Conservation (phyloP, 1,140 invertebrate species). For the Sinonovacula constricta region DNA sequence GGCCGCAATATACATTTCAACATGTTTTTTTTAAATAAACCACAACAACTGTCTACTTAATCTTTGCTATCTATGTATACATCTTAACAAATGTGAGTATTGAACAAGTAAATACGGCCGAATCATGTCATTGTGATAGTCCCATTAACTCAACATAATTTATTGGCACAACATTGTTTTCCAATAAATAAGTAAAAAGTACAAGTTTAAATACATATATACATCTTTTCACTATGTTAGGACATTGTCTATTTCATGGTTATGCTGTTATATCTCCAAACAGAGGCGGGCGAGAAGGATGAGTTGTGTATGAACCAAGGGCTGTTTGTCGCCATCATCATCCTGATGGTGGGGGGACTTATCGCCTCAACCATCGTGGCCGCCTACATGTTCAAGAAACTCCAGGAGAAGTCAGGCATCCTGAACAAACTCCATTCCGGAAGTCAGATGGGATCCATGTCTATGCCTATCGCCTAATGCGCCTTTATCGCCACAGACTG, state of each 20-base stretch:
- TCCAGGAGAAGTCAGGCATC: slow-evolving; percentile 40
- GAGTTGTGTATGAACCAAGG: slow-evolving; percentile 49
- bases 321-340: slow-evolving; percentile 33
- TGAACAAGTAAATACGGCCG: no score
- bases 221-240: no score
- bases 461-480: not conserved
- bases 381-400: slow-evolving; percentile 37
- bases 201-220: no score
- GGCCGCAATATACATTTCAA: no score
- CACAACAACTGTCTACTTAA: no score
- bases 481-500: no score
- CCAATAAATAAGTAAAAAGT: not conserved
- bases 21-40: no score
- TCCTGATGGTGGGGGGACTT: slow-evolving; percentile 26
- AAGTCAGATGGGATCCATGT: not conserved
- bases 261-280: no score
- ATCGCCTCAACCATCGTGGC: slow-evolving; percentile 11
- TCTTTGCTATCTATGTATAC: no score
- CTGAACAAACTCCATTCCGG: slow-evolving; percentile 22
- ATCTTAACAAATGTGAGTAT: no score
- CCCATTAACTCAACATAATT: not conserved
- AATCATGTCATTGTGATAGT: no score
- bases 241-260: no score
- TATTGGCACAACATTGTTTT: not conserved
- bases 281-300: slow-evolving; percentile 28